Evolutionary conservation across 2,113 vertebrate genomes (phyloP).

Genomic region (Micromys minutus): DNA sequence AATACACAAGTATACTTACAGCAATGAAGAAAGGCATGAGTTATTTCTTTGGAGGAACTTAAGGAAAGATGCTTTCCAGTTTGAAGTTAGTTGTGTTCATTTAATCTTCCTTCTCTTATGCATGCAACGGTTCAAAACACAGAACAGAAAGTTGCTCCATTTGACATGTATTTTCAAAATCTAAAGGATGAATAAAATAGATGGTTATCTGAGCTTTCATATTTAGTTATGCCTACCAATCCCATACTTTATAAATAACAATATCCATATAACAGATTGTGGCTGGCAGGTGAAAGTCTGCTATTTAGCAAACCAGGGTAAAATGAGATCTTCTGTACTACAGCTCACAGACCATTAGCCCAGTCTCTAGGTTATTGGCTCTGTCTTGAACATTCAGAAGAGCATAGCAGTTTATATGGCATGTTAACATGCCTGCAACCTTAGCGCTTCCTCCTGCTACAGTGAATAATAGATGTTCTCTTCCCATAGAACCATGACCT

Average conservation of each 20-base stretch:
- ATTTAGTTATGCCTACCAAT: not conserved
- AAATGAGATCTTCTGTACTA: not conserved
- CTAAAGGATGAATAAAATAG: not conserved
- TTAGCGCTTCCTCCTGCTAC: too few relatives aligned
- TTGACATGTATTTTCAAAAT: not conserved
- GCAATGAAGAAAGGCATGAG: too few relatives aligned
- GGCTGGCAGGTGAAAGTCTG: not conserved
- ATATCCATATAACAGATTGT: not conserved
- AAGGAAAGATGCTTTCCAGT: not conserved
- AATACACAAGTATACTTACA: not conserved
- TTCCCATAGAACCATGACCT: too few relatives aligned
- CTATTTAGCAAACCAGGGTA: conserved; percentile 64
- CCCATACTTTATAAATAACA: not conserved
- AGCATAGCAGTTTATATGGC: conserved; percentile 49
- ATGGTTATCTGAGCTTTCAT: not conserved
- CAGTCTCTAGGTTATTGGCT: conserved; percentile 37
- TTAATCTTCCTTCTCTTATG: not conserved
- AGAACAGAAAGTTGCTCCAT: not conserved
- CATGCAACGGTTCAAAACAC: not conserved
- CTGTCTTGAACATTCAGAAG: not conserved
- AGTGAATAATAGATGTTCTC: too few relatives aligned
- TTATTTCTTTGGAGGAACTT: not conserved
- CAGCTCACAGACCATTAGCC: conserved; percentile 54
- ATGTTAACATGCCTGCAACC: too few relatives aligned
- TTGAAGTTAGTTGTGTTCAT: not conserved